Conservation (phyloP, 2,797 vertebrate genomes). For the Eutrigla gurnardus region DNA sequence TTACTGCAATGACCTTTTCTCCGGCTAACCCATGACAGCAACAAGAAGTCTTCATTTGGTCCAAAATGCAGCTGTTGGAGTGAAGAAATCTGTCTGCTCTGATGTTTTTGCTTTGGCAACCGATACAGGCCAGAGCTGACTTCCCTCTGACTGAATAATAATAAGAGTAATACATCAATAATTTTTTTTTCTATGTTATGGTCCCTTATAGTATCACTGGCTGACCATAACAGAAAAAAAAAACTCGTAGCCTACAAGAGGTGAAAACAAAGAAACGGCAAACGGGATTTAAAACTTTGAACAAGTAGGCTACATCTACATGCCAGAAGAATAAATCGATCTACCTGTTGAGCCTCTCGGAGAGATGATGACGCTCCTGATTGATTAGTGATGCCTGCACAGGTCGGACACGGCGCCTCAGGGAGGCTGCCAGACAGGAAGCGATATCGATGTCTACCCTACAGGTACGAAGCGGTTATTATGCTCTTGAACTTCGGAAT, state of each 20-base stretch:
- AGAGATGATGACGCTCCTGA: too few species aligned
- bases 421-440: too few species aligned
- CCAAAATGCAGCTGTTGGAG: neutral
- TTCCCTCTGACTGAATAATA: neutral
- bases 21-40: neutral
- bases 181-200: neutral
- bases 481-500: too few species aligned
- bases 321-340: neutral
- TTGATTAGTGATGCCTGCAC: too few species aligned
- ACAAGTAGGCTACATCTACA: neutral
- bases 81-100: neutral
- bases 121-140: neutral
- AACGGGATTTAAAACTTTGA: neutral
- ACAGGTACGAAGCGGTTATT: too few species aligned
- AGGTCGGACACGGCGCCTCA: too few species aligned
- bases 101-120: neutral
- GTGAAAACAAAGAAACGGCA: neutral
- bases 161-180: neutral
- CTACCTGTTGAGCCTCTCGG: too few species aligned
- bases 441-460: too few species aligned
- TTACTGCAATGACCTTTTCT: neutral
- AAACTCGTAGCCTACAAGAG: too few species aligned
- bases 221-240: neutral
- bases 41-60: neutral
- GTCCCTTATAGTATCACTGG: neutral